Base-by-base conservation (phyloP, 2,797 vertebrate species). In the Dallia pectoralis region DNA sequence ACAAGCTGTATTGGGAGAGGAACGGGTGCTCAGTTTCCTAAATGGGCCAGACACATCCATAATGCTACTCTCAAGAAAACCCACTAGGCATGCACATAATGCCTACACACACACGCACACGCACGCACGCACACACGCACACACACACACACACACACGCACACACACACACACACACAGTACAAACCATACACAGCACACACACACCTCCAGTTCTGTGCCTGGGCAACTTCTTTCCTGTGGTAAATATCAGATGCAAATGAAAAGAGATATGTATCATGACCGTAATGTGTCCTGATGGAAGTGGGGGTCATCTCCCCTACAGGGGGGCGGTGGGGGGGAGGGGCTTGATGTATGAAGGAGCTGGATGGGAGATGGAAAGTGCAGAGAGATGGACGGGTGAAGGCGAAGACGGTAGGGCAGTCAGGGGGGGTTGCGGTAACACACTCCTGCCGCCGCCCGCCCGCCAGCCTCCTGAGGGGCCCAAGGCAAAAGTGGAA, bases 401-500 rank as follows among this genome's bases (percentile, higher is more conserved):
- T 85, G 92, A 89, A 74, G 91, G 89, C 88, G 85, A 88, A 91
- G 92, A 92, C n/a, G n/a, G n/a, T n/a, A n/a, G 91, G 89, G 88
- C 81, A 6, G 90, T 90, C 82, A 77, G 2, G 87, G 78, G 82
- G 91, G 89, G 89, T 44, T 44, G 40, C 40, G 40, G 83, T 51
- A 83, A 89, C 70, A 75, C 88, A 89, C 93, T 92, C 93, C 77
- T 91, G 91, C 92, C 92, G 91, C 93, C 76, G 91, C 91, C 92
- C 93, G 91, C 93, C 76, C 91, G 91, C 92, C 93, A 91, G 91
- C 88, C 91, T 94, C 94, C 92, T 91, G 93, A 93, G 94, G 40
- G 95, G 96, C 96, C 95, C 94, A 93, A 96, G 96, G 97, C 96
- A 95, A 95, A 96, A 96, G 96, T 95, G 93, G 96, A 96, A 97